Conservation (phyloP, 2,888 invertebrate genomes). For the Drosophila niveifrons region DNA sequence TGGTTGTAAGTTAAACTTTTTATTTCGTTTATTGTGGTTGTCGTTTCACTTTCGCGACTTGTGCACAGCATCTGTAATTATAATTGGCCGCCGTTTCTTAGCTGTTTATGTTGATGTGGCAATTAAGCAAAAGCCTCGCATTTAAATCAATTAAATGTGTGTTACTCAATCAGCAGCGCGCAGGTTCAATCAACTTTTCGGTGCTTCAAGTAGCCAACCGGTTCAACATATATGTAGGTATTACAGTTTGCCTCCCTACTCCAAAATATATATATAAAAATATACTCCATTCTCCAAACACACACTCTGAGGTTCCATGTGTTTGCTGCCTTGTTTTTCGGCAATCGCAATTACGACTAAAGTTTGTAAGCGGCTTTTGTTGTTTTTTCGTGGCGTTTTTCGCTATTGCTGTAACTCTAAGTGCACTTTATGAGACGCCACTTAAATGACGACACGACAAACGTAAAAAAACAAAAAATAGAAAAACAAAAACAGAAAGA, state of each 20-base stretch:
- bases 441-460: constrained; percentile 53
- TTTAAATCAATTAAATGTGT: constrained; percentile 77
- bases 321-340: constrained; percentile 46
- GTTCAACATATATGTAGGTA: constrained; percentile 35
- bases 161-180: constrained; percentile 68
- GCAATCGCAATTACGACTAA: constrained; percentile 65
- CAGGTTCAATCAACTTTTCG: constrained; percentile 72
- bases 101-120: constrained; percentile 62
- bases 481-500: not conserved
- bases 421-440: constrained; percentile 51
- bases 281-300: constrained; percentile 37
- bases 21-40: constrained; percentile 12
- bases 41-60: constrained; percentile 57
- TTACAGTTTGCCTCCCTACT: constrained; percentile 5
- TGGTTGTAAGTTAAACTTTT: not conserved
- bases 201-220: constrained; percentile 57
- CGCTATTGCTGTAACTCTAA: constrained; percentile 47
- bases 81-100: constrained; percentile 47
- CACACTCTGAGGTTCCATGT: constrained; percentile 14
- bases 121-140: constrained; percentile 65
- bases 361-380: constrained; percentile 69
- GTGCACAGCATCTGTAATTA: constrained; percentile 52
- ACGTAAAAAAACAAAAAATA: constrained; percentile 6
- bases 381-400: constrained; percentile 23
- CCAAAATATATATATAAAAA: constrained; percentile 1